Evolutionary conservation across 1,140 invertebrate genomes (phyloP), one percentile per base, ranked within the genome.

Genomic region (Eupeodes corollae): DNA sequence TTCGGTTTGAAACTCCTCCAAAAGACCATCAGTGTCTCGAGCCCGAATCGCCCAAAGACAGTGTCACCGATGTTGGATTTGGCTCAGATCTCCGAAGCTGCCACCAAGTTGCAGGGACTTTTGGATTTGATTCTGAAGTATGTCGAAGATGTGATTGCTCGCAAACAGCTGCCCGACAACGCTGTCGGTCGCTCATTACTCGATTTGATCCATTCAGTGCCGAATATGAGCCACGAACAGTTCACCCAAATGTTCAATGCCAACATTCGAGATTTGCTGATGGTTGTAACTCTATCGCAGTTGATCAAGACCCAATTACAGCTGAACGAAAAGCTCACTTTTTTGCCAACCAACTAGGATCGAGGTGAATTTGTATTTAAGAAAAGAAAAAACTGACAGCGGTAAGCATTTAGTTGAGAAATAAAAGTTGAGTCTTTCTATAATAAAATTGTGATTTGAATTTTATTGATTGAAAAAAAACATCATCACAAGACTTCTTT

Each of bases 221-320:
- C 93, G 15, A 86, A 90, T 64, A 90, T 96, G 78, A 79, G 80
- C 15, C 77, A 80, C 33, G 88, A 92, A 62, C 83, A 92, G 61
- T 95, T 97, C 70, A 89, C 91, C 18, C 81, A 89, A 52, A 94
- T 96, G 86, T 85, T 97, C 61, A 95, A 93, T 58, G 87, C 89
- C 53, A 93, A 93, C 67, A 87, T 96, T 60, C 96, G 96, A 72
- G 93, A 98, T 77, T 76, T 97, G 49, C 73, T 98, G 38, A 95
- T 97, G 93, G 91, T 97, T 41, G 83, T 94, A 52, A 94, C 93
- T 34, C 74, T 98, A 19, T 88, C 91, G 9, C 92, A 97, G 65
- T 75, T 98, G n/a, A 92, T 92, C 52, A 91, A 93, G 73, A 92
- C 91, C 8, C 92, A 98, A 71, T 75, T 97, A 52, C 87, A 91